Evolutionary conservation across 2,888 invertebrate genomes (phyloP), one percentile per base, ranked within the genome.

Genomic region (Sinotaia quadrata): DNA sequence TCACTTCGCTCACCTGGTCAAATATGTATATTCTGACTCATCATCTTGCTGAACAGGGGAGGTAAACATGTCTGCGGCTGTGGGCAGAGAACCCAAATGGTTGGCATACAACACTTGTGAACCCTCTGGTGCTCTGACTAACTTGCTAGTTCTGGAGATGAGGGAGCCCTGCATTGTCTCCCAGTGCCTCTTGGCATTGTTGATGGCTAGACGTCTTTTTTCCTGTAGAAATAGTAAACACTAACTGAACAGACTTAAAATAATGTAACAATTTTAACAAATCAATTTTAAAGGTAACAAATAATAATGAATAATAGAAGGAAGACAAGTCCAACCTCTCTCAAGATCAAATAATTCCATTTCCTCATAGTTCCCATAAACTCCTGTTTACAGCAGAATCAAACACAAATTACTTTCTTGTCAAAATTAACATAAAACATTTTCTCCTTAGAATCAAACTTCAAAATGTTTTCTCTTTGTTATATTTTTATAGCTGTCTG

Each of bases 141-240:
- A 62, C 62, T 78, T 81, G 34, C 83, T 77, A 1, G 84, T 79
- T 12, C 79, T 77, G 10, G 78, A 75, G 67, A 86, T 82, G 68
- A 85, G 68, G 0, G 82, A 78, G 0, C 85, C 84, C 74, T 87
- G 87, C 82, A 84, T 86, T 27, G 83, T 80, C 72, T 87, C 87
- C 88, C 88, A 88, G 51, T 88, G 86, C 21, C 84, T 74, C 65
- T 84, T 82, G 34, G 87, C 87, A 75, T 87, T 87, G 78, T 82
- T 85, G 59, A 88, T 88, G 67, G 88, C 86, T 59, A 84, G 79
- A 37, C 84, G 76, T 21, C 87, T 78, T 74, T 84, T 84, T 74
- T 88, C 88, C 87, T 87, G 73, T 0, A 74, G 68, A 29, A 56
- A 12, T 21, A 37, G 37, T 10, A 36, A 47, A 58, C 29, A 49